Conservation (phyloP, 2,888 invertebrate species). For the Eustalomyia histrio region DNA sequence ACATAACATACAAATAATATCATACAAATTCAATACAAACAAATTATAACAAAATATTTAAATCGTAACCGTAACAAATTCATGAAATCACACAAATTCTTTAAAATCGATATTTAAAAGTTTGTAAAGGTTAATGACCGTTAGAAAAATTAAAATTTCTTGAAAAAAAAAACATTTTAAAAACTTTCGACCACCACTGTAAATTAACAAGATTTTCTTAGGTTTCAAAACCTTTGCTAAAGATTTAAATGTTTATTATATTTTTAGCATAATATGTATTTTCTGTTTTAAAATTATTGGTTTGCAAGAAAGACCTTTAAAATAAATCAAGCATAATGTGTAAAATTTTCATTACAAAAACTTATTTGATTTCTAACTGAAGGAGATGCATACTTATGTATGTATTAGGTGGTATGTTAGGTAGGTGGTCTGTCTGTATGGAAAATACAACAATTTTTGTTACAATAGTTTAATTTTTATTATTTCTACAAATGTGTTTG, state of each 20-base stretch:
- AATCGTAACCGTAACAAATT: background rate
- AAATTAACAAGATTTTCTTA: slow-evolving; percentile 17
- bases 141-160: background rate
- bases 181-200: background rate
- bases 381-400: too few species aligned
- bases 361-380: slow-evolving; percentile 29
- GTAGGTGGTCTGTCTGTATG: slow-evolving; percentile 6
- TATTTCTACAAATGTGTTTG: slow-evolving; percentile 1
- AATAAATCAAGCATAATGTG: slow-evolving; percentile 34
- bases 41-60: slow-evolving; percentile 20
- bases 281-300: slow-evolving; percentile 43
- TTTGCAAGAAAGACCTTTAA: slow-evolving; percentile 46
- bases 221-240: slow-evolving; percentile 47
- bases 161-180: background rate
- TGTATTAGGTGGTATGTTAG: background rate
- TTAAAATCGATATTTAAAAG: background rate
- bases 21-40: slow-evolving; percentile 8
- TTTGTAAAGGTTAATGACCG: slow-evolving; percentile 14
- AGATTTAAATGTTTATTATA: background rate
- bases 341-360: slow-evolving; percentile 20
- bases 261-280: slow-evolving; percentile 41
- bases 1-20: slow-evolving; percentile 42
- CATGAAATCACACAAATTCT: background rate
- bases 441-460: slow-evolving; percentile 32
- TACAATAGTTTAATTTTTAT: slow-evolving; percentile 14